Evolutionary conservation across 2,888 invertebrate genomes (phyloP), one percentile per base, ranked within the genome.

Genomic region (Tachystola acroxantha): DNA sequence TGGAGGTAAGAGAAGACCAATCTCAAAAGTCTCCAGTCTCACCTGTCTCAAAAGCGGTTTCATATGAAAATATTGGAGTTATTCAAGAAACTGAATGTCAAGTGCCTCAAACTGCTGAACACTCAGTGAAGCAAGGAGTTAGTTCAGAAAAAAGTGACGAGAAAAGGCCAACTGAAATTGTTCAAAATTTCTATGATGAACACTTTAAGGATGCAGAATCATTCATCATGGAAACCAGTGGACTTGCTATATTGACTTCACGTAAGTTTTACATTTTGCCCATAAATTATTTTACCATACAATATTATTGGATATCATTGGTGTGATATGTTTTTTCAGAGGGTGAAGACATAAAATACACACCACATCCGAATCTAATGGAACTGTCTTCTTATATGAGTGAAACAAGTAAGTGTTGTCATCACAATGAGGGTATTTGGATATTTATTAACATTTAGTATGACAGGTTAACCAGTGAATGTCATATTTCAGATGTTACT

Each of bases 121-220:
- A 4, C 6, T 16, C 16, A 16, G 16, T n/a, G n/a, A n/a, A 51
- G 22, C 45, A 62, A 22, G 14, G 36, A 13, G n/a, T 29, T 20
- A 56, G 41, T 45, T 43, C 48, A 24, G 45, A 50, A 13, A 74
- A 72, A 62, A 54, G 50, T 62, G 70, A 65, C 37, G 69, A 66
- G 14, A 78, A 76, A 50, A 57, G 63, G 9, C 70, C 61, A 42
- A 48, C 51, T 10, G 78, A 73, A 32, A 70, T 57, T 47, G 58
- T 65, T 41, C 74, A 76, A 43, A 85, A 74, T 50, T 82, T 77
- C 58, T 86, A 90, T 61, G 92, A 91, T 71, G 91, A 91, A 59
- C 86, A 91, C 53, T 92, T 93, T 50, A 90, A 92, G 39, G 94
- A 94, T 80, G 93, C 93, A n/a, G 93, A 94, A 61, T 93, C 92